Conservation (phyloP, 2,888 invertebrate species). For the Zhengitettix transpicula region DNA sequence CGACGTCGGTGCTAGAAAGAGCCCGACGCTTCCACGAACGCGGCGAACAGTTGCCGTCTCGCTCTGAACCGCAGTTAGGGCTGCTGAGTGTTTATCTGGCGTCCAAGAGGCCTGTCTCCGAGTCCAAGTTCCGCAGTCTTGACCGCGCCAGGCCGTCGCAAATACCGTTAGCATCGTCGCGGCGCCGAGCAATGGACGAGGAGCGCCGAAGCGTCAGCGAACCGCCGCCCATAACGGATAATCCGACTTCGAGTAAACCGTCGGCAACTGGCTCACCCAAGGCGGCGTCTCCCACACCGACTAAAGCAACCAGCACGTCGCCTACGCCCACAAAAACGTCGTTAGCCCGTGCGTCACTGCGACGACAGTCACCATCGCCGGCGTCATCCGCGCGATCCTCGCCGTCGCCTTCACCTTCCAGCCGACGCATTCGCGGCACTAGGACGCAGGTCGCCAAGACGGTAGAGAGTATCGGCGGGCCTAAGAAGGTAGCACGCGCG, state of each 20-base stretch:
- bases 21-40: conserved; percentile 37
- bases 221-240: conserved; percentile 18
- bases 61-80: conserved; percentile 36
- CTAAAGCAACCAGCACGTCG: conserved; percentile 21
- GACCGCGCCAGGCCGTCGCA: conserved; percentile 32
- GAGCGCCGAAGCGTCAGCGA: background rate
- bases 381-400: background rate
- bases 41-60: background rate
- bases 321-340: background rate
- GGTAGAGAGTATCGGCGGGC: conserved; percentile 22
- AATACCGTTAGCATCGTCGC: background rate
- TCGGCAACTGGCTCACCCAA: conserved; percentile 42
- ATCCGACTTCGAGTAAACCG: conserved; percentile 18
- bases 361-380: background rate
- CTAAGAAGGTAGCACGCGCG: conserved; percentile 30
- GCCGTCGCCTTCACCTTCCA: conserved; percentile 3
- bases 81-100: conserved; percentile 45
- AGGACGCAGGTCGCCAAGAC: conserved; percentile 27
- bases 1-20: conserved; percentile 47
- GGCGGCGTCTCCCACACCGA: conserved; percentile 29
- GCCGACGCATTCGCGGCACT: conserved; percentile 38
- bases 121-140: conserved; percentile 52
- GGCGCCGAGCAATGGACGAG: background rate
- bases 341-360: background rate
- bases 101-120: conserved; percentile 50